A percentile compares a stretch with the other conserved stretches of the same genome.
These are phyloP conservation scores for Lithobates sylvaticus DNA, from an alignment of 2,797 vertebrate species.

Conservation along the genomic window DNA sequence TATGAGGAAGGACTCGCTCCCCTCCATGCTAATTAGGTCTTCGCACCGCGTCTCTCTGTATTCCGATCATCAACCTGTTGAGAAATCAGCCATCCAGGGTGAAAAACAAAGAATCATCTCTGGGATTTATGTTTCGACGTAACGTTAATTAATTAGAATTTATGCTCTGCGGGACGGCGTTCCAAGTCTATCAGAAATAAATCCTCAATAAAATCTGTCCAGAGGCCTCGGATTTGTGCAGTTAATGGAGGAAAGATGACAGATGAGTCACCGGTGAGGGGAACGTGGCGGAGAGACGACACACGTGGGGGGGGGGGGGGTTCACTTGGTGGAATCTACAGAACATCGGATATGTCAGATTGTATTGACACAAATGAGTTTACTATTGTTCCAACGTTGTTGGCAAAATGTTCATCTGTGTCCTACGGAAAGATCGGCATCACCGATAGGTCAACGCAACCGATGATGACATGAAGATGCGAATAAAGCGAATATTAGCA, in stretches of 20 bases:
- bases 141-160: slow-evolving; percentile 58
- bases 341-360: slow-evolving; percentile 19
- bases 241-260: slow-evolving; percentile 58
- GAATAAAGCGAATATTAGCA: too few species aligned
- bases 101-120: slow-evolving; percentile 55
- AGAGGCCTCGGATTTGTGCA: slow-evolving; percentile 38
- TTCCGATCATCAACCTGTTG: slow-evolving; percentile 23
- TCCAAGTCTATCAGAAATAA: slow-evolving; percentile 58
- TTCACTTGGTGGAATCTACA: slow-evolving; percentile 24
- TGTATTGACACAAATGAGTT: slow-evolving; percentile 16
- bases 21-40: slow-evolving; percentile 6
- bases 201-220: slow-evolving; percentile 53
- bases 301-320: not conserved
- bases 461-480: too few species aligned
- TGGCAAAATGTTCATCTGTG: not conserved
- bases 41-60: slow-evolving; percentile 6
- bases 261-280: slow-evolving; percentile 45
- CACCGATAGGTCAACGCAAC: too few species aligned
- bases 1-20: not conserved
- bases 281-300: slow-evolving; percentile 45
- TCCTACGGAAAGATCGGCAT: not conserved
- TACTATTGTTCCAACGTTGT: slow-evolving; percentile 5
- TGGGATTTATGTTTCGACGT: slow-evolving; percentile 52
- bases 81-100: slow-evolving; percentile 24
- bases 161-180: slow-evolving; percentile 45